Evolutionary conservation across 2,888 invertebrate species (phyloP), one percentile per base, ranked within the genome.

Genomic region (Melanchra persicariae): DNA sequence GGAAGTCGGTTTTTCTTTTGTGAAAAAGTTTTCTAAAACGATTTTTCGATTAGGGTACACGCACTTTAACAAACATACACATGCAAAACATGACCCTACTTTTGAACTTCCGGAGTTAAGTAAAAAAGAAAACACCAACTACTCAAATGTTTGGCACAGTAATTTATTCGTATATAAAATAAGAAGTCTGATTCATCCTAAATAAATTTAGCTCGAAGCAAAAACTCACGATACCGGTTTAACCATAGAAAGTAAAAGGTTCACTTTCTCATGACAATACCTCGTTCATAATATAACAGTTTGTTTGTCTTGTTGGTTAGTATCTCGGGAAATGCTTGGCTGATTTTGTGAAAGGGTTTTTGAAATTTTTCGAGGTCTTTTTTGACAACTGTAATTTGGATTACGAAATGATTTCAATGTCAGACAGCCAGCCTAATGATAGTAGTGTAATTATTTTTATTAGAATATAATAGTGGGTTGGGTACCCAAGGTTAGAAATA

Each of bases 171-270:
- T 1, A 69, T 37, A 43, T 43, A 26, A 43, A 43, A 43, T 49
- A 26, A 34, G 26, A 40, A 34, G 43, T 40, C 43, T 82, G 78
- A 77, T 77, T 77, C 77, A 82, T 60, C 51, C 24, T 40, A 69
- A 57, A 65, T 61, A 62, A 24, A 79, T 79, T 58, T 73, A 69
- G 83, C 55, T 66, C 82, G 78, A 70, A 52, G 30, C 59, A 55
- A 52, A 45, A 51, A 43, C 51, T 26, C 2, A 9, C 7, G 5
- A n/a, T 12, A 82, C 78, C 78, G 65, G 83, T 82, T 82, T 26
- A 0, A 2, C 6, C 19, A 40, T 55, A 78, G 78, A 78, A 82
- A 78, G 82, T 51, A 17, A 82, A 40, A 63, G 34, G 49, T 72
- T 17, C 52, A 79, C 79, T 80, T 80, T 80, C 79, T 58, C 78